Conservation (phyloP, 2,797 vertebrate genomes). For the Stomatorhinus walkeri region DNA sequence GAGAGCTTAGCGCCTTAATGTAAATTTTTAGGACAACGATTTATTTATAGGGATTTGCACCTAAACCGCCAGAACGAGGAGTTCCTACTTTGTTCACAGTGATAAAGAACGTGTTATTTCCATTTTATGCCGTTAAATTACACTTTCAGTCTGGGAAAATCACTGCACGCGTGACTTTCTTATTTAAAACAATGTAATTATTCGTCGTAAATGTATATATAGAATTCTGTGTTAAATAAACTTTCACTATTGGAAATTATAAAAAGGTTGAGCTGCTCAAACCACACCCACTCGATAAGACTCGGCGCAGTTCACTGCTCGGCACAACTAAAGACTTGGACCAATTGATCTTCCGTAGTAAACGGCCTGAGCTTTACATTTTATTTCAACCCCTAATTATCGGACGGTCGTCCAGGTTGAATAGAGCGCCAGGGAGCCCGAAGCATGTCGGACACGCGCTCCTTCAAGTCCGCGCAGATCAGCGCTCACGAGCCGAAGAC, state of each 20-base stretch:
- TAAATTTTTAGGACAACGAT: not conserved
- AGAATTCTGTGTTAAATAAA: not conserved
- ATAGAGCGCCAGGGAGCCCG: not conserved
- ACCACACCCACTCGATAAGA: conserved; percentile 8
- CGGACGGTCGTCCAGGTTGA: not conserved
- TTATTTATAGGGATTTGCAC: not conserved
- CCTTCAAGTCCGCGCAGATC: conserved; percentile 35
- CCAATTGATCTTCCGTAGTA: not conserved
- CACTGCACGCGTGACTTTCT: not conserved
- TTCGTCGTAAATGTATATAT: not conserved
- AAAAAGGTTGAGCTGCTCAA: not conserved
- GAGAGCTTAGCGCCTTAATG: not conserved
- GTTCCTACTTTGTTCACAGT: not conserved
- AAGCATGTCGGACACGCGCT: conserved; percentile 26
- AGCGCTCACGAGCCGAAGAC: not conserved
- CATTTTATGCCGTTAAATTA: not conserved
- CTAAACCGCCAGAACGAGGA: not conserved
- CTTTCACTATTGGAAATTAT: not conserved
- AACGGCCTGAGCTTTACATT: not conserved
- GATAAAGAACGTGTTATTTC: not conserved
- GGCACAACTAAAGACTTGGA: not conserved
- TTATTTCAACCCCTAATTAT: not conserved
- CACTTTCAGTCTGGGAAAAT: not conserved
- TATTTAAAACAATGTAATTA: not conserved
- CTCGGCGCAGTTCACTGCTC: not conserved